A percentile compares a stretch with the other conserved stretches of the same genome.
phyloP scores from a whole-genome alignment of 23 tunicate species.

The Halocynthia roretzi region DNA sequence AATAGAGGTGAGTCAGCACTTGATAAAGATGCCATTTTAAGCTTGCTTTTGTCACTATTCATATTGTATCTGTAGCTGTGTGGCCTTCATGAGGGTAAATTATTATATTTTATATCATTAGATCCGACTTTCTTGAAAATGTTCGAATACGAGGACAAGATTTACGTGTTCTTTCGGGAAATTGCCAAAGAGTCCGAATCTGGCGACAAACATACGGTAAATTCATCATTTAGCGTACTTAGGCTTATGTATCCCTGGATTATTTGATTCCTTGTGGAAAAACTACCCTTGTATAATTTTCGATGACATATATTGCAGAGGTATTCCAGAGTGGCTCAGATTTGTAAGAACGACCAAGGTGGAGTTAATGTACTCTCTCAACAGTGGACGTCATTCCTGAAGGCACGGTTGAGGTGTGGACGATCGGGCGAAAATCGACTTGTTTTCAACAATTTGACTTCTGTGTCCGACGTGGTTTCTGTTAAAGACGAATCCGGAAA shows the following conservation, averaged over 20 bases:
- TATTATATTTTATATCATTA: constrained; percentile 7
- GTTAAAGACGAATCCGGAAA: constrained; percentile 35
- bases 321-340: constrained; percentile 67
- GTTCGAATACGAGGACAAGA: constrained; percentile 52
- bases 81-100: background rate
- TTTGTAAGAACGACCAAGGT: constrained; percentile 75
- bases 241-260: too few species aligned
- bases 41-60: too few species aligned
- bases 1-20: too few species aligned
- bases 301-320: background rate
- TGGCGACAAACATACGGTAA: background rate
- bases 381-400: constrained; percentile 72
- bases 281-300: too few species aligned
- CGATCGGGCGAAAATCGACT: constrained; percentile 25
- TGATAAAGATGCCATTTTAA: too few species aligned
- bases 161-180: constrained; percentile 74
- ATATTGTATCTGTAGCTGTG: too few species aligned
- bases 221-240: too few species aligned
- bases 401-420: constrained; percentile 70
- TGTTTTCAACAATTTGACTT: constrained; percentile 65
- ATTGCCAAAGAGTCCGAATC: constrained; percentile 41
- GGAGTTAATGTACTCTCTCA: constrained; percentile 38
- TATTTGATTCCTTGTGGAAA: too few species aligned
- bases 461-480: constrained; percentile 55
- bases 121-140: constrained; percentile 73